Evolutionary conservation across 2,888 invertebrate genomes (phyloP), one percentile per base, ranked within the genome.

Genomic region (Coenonympha glycerion): DNA sequence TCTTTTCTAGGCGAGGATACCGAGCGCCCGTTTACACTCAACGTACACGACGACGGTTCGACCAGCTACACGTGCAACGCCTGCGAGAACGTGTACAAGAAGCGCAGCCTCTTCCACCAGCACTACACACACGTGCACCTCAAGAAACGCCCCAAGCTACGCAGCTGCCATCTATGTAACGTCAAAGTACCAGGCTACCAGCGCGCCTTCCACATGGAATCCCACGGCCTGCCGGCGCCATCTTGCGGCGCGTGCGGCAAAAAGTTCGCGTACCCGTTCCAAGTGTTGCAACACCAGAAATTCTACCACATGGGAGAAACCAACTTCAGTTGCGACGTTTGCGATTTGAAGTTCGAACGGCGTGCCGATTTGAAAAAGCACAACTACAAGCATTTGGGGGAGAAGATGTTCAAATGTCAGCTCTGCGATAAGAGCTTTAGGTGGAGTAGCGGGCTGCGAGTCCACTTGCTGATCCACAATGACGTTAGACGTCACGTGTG

Each of bases 251-350:
- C 70, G 0, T 76, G 76, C 55, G 73, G 71, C 3, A 72, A 69
- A 49, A 75, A 72, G 42, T 75, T 79, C 49, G 47, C 73, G 0
- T 75, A 56, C 28, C 74, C 71, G 0, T 68, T 66, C 30, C 60
- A 71, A n/a, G 66, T 80, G 2, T 41, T 72, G 3, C 60, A 63
- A 13, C 79, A 79, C 33, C 78, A 78, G 13, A 71, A 69, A 52
- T 69, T 68, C 36, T 68, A 68, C 0, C 79, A 79, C 22, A 73
- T 79, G 74, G 70, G 70, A 0, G 76, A 74, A 31, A 73, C 62
- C 47, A 80, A 71, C 18, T 73, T 24, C 39, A 13, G 15, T 1
- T 39, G 39, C 9, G 39, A 39, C 2, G 59, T 9, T 0, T 39
- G 39, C 9, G 4, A 24, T 9, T 5, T 39, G 5, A 24, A 22